phyloP scores from a whole-genome alignment of 2,888 invertebrate species.

The Flexamia atlantica region DNA sequence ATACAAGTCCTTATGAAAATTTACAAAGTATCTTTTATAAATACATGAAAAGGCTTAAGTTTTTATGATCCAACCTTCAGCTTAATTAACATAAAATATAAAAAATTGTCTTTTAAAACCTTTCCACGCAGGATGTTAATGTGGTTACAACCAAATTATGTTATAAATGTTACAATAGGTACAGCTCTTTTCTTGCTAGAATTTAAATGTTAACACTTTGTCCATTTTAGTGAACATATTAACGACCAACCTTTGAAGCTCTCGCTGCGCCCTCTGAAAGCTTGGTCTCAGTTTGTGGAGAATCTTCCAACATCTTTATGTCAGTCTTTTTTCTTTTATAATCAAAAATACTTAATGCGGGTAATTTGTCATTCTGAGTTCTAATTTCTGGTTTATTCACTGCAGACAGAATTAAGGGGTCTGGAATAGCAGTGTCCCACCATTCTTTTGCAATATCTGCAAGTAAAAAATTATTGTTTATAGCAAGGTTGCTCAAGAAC shows the following conservation, averaged over 20 bases:
- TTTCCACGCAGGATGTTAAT: too few relatives aligned
- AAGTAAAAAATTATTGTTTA: neutral
- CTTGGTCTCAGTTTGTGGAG: too few relatives aligned
- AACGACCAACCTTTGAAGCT: neutral
- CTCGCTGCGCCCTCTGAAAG: neutral
- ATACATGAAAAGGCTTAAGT: too few relatives aligned
- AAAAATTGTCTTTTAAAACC: too few relatives aligned
- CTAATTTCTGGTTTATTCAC: conserved; percentile 12
- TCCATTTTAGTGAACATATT: neutral
- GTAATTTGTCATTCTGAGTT: neutral
- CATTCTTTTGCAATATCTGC: conserved; percentile 28
- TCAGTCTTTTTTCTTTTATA: neutral
- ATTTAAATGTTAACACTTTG: too few relatives aligned
- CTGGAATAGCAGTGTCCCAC: conserved; percentile 15
- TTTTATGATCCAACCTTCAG: too few relatives aligned
- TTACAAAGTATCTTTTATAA: too few relatives aligned
- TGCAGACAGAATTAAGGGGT: conserved; percentile 8
- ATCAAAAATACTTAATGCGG: neutral
- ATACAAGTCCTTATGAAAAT: too few relatives aligned
- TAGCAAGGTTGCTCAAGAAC: neutral
- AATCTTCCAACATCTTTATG: neutral
- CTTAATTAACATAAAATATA: too few relatives aligned
- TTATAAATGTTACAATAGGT: neutral
- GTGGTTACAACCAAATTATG: too few relatives aligned
- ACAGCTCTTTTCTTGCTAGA: too few relatives aligned